A percentile compares a stretch with the other conserved stretches of the same genome.
phyloP scores from a whole-genome alignment of 2,113 vertebrate genomes.

The Thunnus thynnus region DNA sequence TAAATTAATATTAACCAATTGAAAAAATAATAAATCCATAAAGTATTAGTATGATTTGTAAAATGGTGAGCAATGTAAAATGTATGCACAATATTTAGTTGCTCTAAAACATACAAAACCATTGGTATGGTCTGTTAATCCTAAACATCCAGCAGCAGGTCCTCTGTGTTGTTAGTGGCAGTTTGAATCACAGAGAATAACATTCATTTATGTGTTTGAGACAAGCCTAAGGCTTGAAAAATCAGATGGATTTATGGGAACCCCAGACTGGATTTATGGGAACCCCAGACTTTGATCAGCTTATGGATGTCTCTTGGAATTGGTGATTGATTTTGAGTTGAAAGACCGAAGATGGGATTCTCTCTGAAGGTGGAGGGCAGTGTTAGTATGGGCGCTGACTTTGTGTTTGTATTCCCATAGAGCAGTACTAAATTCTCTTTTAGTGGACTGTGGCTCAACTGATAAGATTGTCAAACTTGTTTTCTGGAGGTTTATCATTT shows the following conservation, averaged over 20 bases:
- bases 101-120: background rate
- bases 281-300: constrained; percentile 40
- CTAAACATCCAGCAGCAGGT: background rate
- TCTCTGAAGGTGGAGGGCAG: constrained; percentile 19
- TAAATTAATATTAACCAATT: background rate
- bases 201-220: background rate
- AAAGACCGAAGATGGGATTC: constrained; percentile 11
- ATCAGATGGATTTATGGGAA: constrained; percentile 13
- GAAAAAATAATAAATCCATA: background rate
- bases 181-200: background rate
- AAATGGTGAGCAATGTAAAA: background rate
- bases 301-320: constrained; percentile 25
- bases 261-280: constrained; percentile 5
- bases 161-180: background rate
- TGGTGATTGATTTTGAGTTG: constrained; percentile 21
- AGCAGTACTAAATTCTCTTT: constrained; percentile 3
- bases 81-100: background rate
- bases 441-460: constrained; percentile 7
- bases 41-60: background rate
- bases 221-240: background rate
- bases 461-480: constrained; percentile 5
- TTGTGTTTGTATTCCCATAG: constrained; percentile 25
- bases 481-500: constrained; percentile 22
- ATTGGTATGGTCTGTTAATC: background rate
- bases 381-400: constrained; percentile 11